Base-by-base conservation (phyloP, 1,140 invertebrate species). In the Philotrypesis tridentata region DNA sequence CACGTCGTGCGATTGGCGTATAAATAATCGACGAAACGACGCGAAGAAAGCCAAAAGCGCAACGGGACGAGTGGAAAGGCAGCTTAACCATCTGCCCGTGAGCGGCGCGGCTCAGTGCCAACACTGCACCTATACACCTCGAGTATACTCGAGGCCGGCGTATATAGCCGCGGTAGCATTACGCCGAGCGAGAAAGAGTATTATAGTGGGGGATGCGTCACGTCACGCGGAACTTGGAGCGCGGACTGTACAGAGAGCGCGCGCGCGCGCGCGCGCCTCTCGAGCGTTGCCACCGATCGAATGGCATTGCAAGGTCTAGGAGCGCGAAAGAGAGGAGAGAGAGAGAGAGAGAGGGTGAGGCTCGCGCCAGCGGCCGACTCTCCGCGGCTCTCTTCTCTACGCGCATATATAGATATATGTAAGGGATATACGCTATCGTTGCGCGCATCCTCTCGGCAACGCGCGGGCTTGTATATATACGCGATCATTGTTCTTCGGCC, bases 271-370 rank as follows among this genome's bases (percentile, higher is more conserved):
- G 43, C 43, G 25, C 29, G 85, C 82, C 40, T 14, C 43, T 60
- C 71, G 88, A 87, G 86, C 90, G 90, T 89, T 92, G 91, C 90
- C 88, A 88, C 89, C 90, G 88, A 92, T 92, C 88, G 90, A 93
- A 92, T 93, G 92, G 92, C 92, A 93, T 93, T 93, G 92, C 92
- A 93, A 93, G 92, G 92, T 93, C 92, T 92, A 89, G 86, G 86
- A 89, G 90, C 88, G 87, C 40, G 12, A 60, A 17, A 14, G 67
- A 55, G 21, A 55, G n/a, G 40, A 43, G 48, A 55, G 48, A 12
- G 68, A 60, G 48, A 14, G 67, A 55, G 21, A 55, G 40, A 43
- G 48, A 55, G 48, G 27, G 68, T 88, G 6, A 37, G 61, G 65
- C 63, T 70, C 31, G 29, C 72, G 14, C 11, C n/a, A n/a, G 21